Percentiles rank a stretch among this genome's conserved stretches.
phyloP scores from a whole-genome alignment of 2,113 vertebrate species.

The Pseudois nayaur region DNA sequence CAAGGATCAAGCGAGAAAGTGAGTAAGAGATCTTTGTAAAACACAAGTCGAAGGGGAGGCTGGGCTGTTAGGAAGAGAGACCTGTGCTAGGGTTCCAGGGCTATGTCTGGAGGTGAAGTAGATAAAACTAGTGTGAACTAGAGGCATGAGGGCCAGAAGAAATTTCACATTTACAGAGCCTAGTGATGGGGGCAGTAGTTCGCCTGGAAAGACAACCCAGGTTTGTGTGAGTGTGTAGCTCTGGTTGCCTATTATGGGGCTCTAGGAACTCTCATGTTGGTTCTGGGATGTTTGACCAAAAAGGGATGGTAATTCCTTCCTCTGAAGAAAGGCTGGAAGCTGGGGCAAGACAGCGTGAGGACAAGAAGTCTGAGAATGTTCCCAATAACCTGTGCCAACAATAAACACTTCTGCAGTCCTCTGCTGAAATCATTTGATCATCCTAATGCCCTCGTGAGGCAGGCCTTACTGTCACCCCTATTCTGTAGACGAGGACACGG shows the following conservation, averaged over 20 bases:
- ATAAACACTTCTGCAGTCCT: neutral
- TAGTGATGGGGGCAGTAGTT: neutral
- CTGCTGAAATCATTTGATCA: neutral
- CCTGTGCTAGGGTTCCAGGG: neutral
- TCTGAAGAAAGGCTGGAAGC: slow-evolving; percentile 4
- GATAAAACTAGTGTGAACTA: neutral
- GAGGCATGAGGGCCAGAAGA: neutral
- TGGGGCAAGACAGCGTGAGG: neutral
- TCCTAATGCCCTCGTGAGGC: neutral
- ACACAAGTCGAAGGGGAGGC: neutral
- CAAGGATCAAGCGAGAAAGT: neutral
- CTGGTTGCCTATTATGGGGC: neutral
- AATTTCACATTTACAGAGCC: neutral
- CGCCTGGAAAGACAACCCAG: neutral
- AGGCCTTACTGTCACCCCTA: neutral
- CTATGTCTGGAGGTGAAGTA: neutral
- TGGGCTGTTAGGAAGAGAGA: neutral
- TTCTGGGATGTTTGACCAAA: slow-evolving; percentile 23
- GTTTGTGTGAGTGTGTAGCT: neutral
- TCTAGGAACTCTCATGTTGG: neutral
- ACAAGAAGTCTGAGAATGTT: neutral
- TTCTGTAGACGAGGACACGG: neutral
- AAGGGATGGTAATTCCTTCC: neutral
- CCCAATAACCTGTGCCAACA: neutral
- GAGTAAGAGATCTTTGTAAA: neutral